Conservation (phyloP, 2,113 vertebrate genomes). For the Prietella phreatophila region DNA sequence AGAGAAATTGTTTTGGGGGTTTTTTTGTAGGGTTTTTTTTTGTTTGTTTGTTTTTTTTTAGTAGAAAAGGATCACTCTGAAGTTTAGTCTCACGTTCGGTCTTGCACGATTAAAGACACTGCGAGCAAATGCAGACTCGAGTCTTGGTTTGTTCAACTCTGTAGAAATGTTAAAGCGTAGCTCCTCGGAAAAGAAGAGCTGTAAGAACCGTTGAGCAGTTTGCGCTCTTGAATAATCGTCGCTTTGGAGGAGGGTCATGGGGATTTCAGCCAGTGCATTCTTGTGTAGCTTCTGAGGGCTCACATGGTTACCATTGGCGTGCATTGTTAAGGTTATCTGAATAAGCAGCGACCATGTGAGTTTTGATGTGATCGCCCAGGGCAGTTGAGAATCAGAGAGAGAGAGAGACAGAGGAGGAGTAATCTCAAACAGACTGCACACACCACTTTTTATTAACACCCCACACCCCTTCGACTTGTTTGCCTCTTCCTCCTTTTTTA, state of each 20-base stretch:
- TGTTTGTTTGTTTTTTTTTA: background rate
- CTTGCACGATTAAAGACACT: background rate
- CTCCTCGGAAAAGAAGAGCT: constrained; percentile 75
- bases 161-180: constrained; percentile 72
- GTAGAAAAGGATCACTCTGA: background rate
- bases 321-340: constrained; percentile 95
- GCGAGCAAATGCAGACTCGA: background rate
- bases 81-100: background rate
- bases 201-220: constrained; percentile 80
- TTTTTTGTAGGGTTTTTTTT: background rate
- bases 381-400: constrained; percentile 75
- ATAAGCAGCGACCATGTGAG: constrained; percentile 91
- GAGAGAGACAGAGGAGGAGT: constrained; percentile 64
- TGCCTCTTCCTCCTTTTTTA: constrained; percentile 58
- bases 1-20: too few relatives aligned
- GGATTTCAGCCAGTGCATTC: constrained; percentile 97
- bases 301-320: constrained; percentile 95
- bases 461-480: constrained; percentile 52
- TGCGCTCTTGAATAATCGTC: constrained; percentile 91
- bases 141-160: constrained; percentile 58
- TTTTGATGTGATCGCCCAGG: constrained; percentile 84
- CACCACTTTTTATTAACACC: constrained; percentile 53
- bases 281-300: constrained; percentile 93
- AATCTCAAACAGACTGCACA: constrained; percentile 74
- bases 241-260: constrained; percentile 79